Evolutionary conservation across 2,113 vertebrate species (phyloP), one percentile per base, ranked within the genome.

Genomic region (Ovibos moschatus): DNA sequence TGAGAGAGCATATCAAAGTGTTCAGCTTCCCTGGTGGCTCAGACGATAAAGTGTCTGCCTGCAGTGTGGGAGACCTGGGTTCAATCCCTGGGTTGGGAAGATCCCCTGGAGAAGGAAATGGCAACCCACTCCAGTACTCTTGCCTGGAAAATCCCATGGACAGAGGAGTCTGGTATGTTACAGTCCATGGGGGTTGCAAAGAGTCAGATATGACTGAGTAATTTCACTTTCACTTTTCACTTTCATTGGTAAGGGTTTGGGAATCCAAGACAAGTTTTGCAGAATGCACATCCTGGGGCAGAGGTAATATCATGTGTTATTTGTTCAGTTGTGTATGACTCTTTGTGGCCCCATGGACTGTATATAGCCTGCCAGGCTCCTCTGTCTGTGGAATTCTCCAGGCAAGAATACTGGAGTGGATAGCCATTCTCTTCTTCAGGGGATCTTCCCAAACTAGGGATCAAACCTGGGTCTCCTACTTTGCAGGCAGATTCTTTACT

Each of bases 1-100:
- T 50, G 16, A 30, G 13, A 85, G 36, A 21, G 40, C 27, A 27
- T 1, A 9, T n/a, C 1, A 0, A 11, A 21, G 64, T 71, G 17
- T 21, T 71, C n/a, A 5, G 64, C 64, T 21, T 71, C 64, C 9
- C n/a, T 71, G 64, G n/a, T 36, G 17, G 64, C n/a, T 71, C 64
- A 11, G n/a, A 71, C 11, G 33, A n/a, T 21, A 21, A 36, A 5
- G 4, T 1, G 0, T 71, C 64, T 71, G 64, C 64, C n/a, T 21
- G 64, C 17, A 36, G 2, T 36, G 4, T 0, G 1, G 64, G n/a
- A 71, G n/a, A 36, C 64, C 17, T 36, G 64, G 33, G 64, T 36
- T 36, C 4, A 10, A 21, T 71, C 64, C 9, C 17, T 21, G 17
- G 64, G n/a, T 71, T 0, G 0, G 17, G n/a, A 36, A 71, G 17